These are phyloP conservation scores for Anoplolepis gracilipes DNA, from an alignment of 1,140 invertebrate species.

Conservation along the genomic window DNA sequence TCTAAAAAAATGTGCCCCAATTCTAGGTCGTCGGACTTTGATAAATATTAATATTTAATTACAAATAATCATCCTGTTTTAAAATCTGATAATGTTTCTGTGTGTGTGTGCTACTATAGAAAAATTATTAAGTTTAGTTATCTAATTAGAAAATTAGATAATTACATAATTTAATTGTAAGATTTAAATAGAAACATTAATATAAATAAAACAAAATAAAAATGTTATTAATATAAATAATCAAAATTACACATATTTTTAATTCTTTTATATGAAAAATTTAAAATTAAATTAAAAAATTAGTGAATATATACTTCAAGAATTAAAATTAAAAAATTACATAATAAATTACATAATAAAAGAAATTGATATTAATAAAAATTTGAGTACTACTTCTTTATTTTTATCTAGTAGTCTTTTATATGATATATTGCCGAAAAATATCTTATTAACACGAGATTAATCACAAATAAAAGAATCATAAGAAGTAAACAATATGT, in stretches of 20 bases:
- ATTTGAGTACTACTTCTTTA: background rate
- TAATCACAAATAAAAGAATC: background rate
- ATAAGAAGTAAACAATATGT: background rate
- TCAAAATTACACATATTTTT: background rate
- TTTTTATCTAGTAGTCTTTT: background rate
- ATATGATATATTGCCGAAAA: background rate
- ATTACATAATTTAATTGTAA: background rate
- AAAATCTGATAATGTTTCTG: background rate
- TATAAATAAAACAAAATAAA: background rate
- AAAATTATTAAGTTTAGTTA: background rate
- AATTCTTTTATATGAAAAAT: background rate
- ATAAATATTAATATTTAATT: background rate
- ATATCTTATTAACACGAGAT: background rate
- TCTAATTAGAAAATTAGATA: background rate
- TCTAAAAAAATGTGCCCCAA: conserved; percentile 12
- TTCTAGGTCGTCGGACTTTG: conserved; percentile 11
- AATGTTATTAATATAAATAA: background rate
- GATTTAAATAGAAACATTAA: background rate
- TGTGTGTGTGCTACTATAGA: background rate
- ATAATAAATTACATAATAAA: background rate
- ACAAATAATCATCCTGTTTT: background rate
- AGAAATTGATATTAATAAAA: background rate
- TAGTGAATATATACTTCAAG: no score
- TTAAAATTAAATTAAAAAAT: background rate
- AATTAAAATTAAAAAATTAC: no score